Conservation (phyloP, 2,888 invertebrate genomes). For the Tetheella fluctuosa region DNA sequence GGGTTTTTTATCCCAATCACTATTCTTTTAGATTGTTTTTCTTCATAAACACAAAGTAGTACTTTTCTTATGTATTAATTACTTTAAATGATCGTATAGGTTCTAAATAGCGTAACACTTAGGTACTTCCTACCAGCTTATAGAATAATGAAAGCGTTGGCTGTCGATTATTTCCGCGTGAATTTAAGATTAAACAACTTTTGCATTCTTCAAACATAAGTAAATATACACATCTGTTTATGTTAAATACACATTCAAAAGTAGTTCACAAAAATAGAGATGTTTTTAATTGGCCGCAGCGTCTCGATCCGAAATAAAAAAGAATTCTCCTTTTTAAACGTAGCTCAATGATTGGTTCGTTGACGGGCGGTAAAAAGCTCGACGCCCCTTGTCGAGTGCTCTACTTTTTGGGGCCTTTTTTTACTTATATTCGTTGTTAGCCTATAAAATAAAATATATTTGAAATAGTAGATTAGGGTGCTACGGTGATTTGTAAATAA, state of each 20-base stretch:
- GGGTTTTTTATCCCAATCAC: no score
- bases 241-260: slow-evolving; percentile 3
- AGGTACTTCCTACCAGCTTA: no score
- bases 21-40: no score
- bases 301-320: slow-evolving; percentile 47
- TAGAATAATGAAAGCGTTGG: no score
- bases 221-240: not conserved
- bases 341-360: slow-evolving; percentile 62
- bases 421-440: slow-evolving; percentile 44
- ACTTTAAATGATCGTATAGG: no score
- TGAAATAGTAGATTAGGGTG: slow-evolving; percentile 16
- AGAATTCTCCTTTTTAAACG: slow-evolving; percentile 63
- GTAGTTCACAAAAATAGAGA: slow-evolving; percentile 32
- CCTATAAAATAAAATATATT: slow-evolving; percentile 33
- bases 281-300: slow-evolving; percentile 47
- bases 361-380: slow-evolving; percentile 64
- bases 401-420: slow-evolving; percentile 53
- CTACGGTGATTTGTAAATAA: not conserved
- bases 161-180: no score
- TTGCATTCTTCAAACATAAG: not conserved
- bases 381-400: slow-evolving; percentile 62
- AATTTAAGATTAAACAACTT: not conserved
- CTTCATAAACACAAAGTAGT: no score
- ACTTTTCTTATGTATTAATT: no score
- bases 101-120: no score